Evolutionary conservation across 1,140 invertebrate genomes (phyloP), one percentile per base, ranked within the genome.

Genomic region (Apis dorsata): DNA sequence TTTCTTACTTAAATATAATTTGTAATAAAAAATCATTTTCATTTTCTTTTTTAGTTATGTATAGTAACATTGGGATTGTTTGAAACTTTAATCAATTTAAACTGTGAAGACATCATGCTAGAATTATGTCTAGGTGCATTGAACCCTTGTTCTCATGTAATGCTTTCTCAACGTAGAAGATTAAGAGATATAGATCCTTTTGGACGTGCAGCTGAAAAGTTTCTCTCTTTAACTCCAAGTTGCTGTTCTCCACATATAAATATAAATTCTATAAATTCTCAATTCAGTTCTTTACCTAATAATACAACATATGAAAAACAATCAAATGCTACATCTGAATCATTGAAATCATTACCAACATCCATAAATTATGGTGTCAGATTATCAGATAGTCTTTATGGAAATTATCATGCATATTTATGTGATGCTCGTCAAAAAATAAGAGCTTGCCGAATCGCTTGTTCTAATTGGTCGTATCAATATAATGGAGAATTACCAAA

Each of bases 51-150:
- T 79, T 94, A 98, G 97, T 94, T 99, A 13, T 98, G 97, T 86
- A 95, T 99, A 83, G 98, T 99, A 3, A 98, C 98, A 0, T 92
- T 99, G 85, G 96, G 97, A 0, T 91, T 99, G 13, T 98, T 99
- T 92, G 97, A 98, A 92, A 99, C 98, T 0, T 93, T 99, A 75
- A 94, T 99, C 49, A 96, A 98, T 89, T 94, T 99, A 65, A 98
- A 99, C 92, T 99, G 98, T 93, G 99, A 99, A 94, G 99, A 99
- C 93, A 95, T 99, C n/a, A 98, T 99, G 97, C 94, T 99, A 88
- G 98, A 99, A 91, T 94, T 99, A 51, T 95, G 99, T 71, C 96
- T 98, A 86, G 97, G 96, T 94, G 97, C 98, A 91, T 94, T 99
- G 70, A 95, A 97, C 86, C 97, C 97, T 19, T 98, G 98, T 90